Conservation (phyloP, 2,797 vertebrate species). For the Craterocephalus amniculus region DNA sequence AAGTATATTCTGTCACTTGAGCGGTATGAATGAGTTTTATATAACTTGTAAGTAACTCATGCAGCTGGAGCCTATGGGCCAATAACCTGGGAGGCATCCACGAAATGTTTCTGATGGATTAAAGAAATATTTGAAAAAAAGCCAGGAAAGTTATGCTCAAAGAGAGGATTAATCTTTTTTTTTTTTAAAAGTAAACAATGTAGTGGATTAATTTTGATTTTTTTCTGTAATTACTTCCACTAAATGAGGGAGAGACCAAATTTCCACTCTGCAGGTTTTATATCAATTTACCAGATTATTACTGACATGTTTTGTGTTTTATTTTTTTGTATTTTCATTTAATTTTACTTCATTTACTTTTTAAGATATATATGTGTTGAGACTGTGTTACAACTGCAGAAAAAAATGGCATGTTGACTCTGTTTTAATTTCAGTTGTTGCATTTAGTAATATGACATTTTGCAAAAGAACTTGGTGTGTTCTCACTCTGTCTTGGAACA, state of each 20-base stretch:
- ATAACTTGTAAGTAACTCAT: neutral
- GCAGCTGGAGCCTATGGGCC: neutral
- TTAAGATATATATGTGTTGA: neutral
- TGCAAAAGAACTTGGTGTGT: conserved; percentile 1
- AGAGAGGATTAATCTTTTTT: neutral
- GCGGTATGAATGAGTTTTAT: neutral
- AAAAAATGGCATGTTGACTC: neutral
- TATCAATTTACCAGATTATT: neutral
- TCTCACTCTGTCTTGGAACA: conserved; percentile 9
- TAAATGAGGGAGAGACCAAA: neutral
- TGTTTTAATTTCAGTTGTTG: neutral
- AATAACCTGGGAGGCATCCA: neutral
- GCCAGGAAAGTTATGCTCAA: neutral
- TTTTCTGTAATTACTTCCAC: neutral
- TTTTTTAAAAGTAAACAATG: neutral
- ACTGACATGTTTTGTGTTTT: neutral
- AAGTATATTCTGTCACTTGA: neutral
- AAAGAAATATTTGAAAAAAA: neutral
- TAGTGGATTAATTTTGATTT: neutral
- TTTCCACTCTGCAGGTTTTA: neutral
- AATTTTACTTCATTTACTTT: neutral
- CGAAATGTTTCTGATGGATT: neutral
- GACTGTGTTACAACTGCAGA: neutral
- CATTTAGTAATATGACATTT: neutral
- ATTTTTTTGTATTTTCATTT: neutral